Conservation (phyloP, 2,888 invertebrate genomes). For the Sarcophaga variegata region DNA sequence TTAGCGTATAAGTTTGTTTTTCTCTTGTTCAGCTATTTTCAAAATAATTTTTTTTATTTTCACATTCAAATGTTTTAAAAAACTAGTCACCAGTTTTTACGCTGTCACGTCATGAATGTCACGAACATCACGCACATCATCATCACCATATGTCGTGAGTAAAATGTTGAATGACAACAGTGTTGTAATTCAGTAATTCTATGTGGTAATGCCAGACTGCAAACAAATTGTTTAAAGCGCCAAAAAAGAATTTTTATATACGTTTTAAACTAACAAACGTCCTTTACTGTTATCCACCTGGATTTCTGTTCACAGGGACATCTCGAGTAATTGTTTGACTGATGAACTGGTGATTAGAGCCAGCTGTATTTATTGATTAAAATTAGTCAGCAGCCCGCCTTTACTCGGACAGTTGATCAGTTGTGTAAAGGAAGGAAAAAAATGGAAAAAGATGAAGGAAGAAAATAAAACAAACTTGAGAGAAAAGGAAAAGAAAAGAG, state of each 20-base stretch:
- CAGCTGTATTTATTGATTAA: no score
- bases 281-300: no score
- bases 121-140: constrained; percentile 56
- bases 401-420: no score
- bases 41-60: constrained; percentile 31
- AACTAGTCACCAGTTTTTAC: constrained; percentile 52
- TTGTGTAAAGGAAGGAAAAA: no score
- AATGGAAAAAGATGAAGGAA: no score
- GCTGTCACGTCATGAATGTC: constrained; percentile 58
- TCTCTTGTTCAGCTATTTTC: not conserved
- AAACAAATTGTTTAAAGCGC: not conserved
- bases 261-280: no score
- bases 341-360: no score
- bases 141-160: constrained; percentile 58
- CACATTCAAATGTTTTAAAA: constrained; percentile 40
- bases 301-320: no score
- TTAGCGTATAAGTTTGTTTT: not conserved
- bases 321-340: no score
- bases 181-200: constrained; percentile 38
- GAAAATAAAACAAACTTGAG: no score
- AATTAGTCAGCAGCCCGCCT: no score
- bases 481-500: no score
- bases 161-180: constrained; percentile 43
- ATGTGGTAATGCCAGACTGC: constrained; percentile 22
- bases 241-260: not conserved